A percentile compares a stretch with the other conserved stretches of the same genome.
Conservation (phyloP, 1,140 invertebrate species). For the Chironomus striatipennis region DNA sequence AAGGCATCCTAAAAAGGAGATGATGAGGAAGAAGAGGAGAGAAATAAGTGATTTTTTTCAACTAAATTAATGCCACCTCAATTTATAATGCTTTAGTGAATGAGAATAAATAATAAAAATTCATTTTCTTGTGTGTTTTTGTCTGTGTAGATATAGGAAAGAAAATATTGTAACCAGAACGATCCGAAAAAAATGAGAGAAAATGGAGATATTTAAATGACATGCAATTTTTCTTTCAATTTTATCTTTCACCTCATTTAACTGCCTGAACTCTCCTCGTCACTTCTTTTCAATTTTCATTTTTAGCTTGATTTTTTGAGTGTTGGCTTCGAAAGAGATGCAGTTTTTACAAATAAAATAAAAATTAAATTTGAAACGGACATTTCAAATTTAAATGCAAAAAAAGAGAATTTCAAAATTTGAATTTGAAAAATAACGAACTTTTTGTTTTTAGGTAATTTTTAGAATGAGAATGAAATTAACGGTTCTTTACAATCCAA, state of each 20-base stretch:
- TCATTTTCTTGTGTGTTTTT: not conserved
- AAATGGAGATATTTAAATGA: slow-evolving; percentile 5
- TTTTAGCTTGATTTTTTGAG: not conserved
- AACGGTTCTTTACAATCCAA: too few relatives aligned
- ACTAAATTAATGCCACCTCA: slow-evolving; percentile 20
- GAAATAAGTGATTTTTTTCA: not conserved
- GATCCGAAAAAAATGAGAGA: not conserved
- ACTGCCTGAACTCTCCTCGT: slow-evolving; percentile 12
- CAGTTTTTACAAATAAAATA: not conserved
- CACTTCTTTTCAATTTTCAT: slow-evolving; percentile 3
- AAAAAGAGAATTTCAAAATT: too few relatives aligned
- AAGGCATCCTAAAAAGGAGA: not conserved
- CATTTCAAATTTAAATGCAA: too few relatives aligned
- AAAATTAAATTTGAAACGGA: too few relatives aligned
- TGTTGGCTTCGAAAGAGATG: not conserved
- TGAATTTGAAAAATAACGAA: too few relatives aligned
- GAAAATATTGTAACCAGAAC: not conserved
- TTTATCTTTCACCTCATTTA: slow-evolving; percentile 23
- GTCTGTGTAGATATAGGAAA: not conserved
- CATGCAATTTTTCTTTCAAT: slow-evolving; percentile 24
- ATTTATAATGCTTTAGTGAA: slow-evolving; percentile 23
- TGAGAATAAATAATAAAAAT: slow-evolving; percentile 23
- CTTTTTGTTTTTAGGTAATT: too few relatives aligned
- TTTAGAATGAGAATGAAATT: too few relatives aligned
- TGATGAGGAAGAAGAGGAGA: too few relatives aligned